These are phyloP conservation scores for Mormoops blainvillei DNA, from an alignment of 2,113 vertebrate species.

Conservation along the genomic window DNA sequence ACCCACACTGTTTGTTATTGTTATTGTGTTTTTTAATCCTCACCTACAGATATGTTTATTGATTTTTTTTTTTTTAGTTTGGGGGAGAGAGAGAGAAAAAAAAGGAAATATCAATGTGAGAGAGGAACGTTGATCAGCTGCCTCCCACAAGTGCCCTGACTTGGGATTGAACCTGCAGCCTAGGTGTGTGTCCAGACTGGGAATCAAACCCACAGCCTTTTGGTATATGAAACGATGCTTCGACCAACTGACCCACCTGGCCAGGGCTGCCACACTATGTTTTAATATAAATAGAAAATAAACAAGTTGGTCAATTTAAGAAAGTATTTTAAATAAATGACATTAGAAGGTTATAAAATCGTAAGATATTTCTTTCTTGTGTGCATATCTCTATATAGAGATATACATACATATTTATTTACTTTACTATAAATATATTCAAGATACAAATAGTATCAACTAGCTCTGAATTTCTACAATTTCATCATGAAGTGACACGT, in stretches of 20 bases:
- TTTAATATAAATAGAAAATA: slow-evolving; percentile 45
- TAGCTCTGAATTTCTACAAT: neutral
- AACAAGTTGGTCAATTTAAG: neutral
- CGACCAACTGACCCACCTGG: too few species aligned
- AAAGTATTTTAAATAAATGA: neutral
- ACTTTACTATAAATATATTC: neutral
- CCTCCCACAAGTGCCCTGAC: too few species aligned
- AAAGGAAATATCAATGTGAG: too few species aligned
- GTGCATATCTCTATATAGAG: neutral
- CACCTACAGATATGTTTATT: neutral
- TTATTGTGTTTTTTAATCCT: too few species aligned
- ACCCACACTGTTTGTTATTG: neutral
- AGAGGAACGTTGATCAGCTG: too few species aligned
- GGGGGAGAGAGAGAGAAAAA: too few species aligned
- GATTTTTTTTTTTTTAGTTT: neutral
- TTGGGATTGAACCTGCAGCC: too few species aligned
- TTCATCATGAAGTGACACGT: slow-evolving; percentile 9
- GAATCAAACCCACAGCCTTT: too few species aligned
- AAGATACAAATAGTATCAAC: neutral
- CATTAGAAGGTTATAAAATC: neutral
- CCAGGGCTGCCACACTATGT: neutral
- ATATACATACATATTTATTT: neutral
- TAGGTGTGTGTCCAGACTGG: too few species aligned
- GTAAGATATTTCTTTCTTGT: neutral
- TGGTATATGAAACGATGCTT: too few species aligned